Base-by-base conservation (phyloP, 2,888 invertebrate genomes). In the Ditylenchus weischeri region DNA sequence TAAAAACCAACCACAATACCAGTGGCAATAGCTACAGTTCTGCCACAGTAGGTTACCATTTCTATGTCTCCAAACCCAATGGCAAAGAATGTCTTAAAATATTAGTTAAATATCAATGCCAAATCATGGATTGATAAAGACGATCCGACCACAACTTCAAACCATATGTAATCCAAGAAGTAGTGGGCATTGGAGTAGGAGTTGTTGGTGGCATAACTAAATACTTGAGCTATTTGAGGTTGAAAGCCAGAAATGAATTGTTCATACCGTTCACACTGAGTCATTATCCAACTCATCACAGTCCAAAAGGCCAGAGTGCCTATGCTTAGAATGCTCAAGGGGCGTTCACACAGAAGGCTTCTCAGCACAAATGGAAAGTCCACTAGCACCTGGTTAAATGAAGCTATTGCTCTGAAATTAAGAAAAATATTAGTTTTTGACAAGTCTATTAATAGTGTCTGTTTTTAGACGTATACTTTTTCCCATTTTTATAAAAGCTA, bases 301-400 rank as follows among this genome's bases (percentile, higher is more conserved):
- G 96, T 93, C 98, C 98, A 98, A 75, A 98, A 88, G 18, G 94
- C 93, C 77, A 98, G 91, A 91, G 96, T 95, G 87, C 95, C 94
- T 78, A 95, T 94, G 83, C 95, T 88, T 81, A 99, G 88, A 80
- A 98, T 93, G 90, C 93, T 85, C 90, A 96, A 86, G 65, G 98
- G 98, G 85, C 95, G 95, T 85, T 96, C 95, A 84, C 96, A 96
- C 95, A 99, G 95, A 80, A 98, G 88, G 73, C 96, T 98, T 87
- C 94, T 94, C 84, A 94, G 88, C 83, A 93, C 93, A 86, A 92
- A 94, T 72, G 86, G 90, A 85, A 95, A 95, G 76, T 86, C 86
- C 88, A 98, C 96, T 88, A 94, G 93, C 85, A 96, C 94, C 62
- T 77, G 79, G 69, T 84, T 84, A n/a, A 82, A 66, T 1, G 80